phyloP scores from a whole-genome alignment of 1,140 invertebrate genomes.

The Choristoneura fumiferana region DNA sequence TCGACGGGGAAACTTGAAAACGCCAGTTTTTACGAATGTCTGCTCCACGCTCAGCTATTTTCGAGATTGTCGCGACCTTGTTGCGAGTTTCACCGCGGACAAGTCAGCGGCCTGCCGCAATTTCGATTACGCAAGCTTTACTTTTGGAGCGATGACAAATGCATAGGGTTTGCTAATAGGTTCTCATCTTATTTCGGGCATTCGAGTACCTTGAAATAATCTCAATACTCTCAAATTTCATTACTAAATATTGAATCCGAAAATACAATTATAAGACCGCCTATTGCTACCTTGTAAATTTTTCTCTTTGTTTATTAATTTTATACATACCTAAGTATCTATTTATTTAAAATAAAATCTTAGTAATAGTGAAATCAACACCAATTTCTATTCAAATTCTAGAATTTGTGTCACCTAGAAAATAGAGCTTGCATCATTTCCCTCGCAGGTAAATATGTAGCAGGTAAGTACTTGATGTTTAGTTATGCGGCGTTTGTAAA shows the following conservation, averaged over 20 bases:
- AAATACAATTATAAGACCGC: too few species aligned
- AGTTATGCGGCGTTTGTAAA: conserved; percentile 18
- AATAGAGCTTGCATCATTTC: too few species aligned
- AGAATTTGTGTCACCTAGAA: too few species aligned
- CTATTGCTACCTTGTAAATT: too few species aligned
- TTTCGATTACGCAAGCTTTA: conserved; percentile 47
- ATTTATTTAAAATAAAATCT: too few species aligned
- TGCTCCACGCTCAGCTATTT: conserved; percentile 67
- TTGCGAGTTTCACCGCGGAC: conserved; percentile 40
- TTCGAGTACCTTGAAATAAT: neutral
- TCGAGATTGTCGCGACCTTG: conserved; percentile 65
- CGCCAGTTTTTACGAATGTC: conserved; percentile 70
- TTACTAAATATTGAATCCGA: too few species aligned
- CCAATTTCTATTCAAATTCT: too few species aligned
- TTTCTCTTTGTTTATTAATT: too few species aligned
- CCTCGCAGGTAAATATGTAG: too few species aligned
- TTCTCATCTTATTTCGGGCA: conserved; percentile 25
- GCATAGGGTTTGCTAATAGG: conserved; percentile 20
- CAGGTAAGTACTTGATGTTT: conserved; percentile 11
- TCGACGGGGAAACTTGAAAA: conserved; percentile 62
- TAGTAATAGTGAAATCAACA: too few species aligned
- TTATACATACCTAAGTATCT: too few species aligned
- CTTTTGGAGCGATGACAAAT: conserved; percentile 31
- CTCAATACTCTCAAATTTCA: neutral
- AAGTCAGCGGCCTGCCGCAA: conserved; percentile 49